Base-by-base conservation (phyloP, 1,140 invertebrate genomes). In the Drosophila setifemur region DNA sequence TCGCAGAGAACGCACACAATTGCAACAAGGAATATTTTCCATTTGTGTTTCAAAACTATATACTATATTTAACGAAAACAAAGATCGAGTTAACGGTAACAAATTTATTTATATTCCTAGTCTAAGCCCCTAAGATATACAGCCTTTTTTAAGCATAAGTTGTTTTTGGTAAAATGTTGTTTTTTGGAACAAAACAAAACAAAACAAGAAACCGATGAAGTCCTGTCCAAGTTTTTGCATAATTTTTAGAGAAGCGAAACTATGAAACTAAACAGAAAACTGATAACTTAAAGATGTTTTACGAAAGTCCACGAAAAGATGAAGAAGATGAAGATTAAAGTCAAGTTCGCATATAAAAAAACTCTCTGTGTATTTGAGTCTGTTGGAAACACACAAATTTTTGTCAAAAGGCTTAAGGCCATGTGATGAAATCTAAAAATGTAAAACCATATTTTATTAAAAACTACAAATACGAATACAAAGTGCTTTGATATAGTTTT, bases 191-290 rank as follows among this genome's bases (percentile, higher is more conserved):
- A 23, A 53, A 64, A 61, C 50, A 44, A n/a, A n/a, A n/a, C n/a
- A n/a, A n/a, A n/a, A n/a, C n/a, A n/a, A n/a, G n/a, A n/a, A n/a
- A n/a, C n/a, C n/a, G n/a, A n/a, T n/a, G 25, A 71, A 45, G 58
- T 47, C 61, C 75, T 61, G 75, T 86, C 81, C 81, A 86, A 71
- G 66, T 73, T 85, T n/a, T 75, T 81, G 75, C 67, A 77, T 86
- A 37, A 68, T 72, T 83, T 78, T 72, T 72, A 73, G 64, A 58
- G 61, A 43, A 31, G 47, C 47, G 14, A 44, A 44, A 28, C 33
- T 14, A 26, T 14, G 19, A 28, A 48, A 50, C 18, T 18, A 33
- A 40, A 58, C n/a, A 28, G 2, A 26, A 63, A 52, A 47, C 47
- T 31, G 33, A 43, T 29, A 63, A 61, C 25, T 23, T 35, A n/a